phyloP scores from a whole-genome alignment of 1,140 invertebrate genomes.

The Pseudobourletiella spinata region DNA sequence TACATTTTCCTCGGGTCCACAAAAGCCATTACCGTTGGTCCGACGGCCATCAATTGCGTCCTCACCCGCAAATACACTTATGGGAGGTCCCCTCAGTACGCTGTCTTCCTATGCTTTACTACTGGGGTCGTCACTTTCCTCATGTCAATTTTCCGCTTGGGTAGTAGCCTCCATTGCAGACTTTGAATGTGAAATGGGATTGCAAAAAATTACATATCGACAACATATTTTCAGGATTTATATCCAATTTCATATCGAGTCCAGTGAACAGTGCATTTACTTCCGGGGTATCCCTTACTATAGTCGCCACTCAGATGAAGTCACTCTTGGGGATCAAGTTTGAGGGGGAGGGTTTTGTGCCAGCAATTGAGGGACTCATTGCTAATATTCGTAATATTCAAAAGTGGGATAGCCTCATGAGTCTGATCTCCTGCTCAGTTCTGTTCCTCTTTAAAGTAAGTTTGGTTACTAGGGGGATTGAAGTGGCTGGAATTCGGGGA shows the following conservation, averaged over 20 bases:
- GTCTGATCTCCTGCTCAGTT: slow-evolving; percentile 55
- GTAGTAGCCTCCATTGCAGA: no score
- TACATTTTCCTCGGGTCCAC: slow-evolving; percentile 66
- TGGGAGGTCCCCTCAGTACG: slow-evolving; percentile 56
- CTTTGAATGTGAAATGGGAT: no score
- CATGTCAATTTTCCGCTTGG: slow-evolving; percentile 19
- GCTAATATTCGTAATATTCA: slow-evolving; percentile 57
- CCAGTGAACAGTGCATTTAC: slow-evolving; percentile 82
- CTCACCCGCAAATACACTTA: slow-evolving; percentile 15
- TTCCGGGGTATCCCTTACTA: slow-evolving; percentile 79
- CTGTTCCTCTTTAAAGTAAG: slow-evolving; percentile 58
- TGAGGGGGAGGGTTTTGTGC: slow-evolving; percentile 50
- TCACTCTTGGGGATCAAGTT: slow-evolving; percentile 62
- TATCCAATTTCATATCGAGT: slow-evolving; percentile 82
- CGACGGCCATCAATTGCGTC: slow-evolving; percentile 39
- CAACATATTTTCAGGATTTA: slow-evolving; percentile 66
- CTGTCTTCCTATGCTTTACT: slow-evolving; percentile 66
- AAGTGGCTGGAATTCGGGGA: slow-evolving; percentile 26
- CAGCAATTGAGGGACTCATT: slow-evolving; percentile 53
- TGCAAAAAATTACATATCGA: no score
- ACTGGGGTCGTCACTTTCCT: slow-evolving; percentile 51
- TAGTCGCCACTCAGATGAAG: slow-evolving; percentile 75
- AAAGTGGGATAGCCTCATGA: slow-evolving; percentile 56
- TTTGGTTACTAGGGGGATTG: no score
- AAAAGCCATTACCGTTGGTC: slow-evolving; percentile 63